Evolutionary conservation across 2,797 vertebrate species (phyloP), one percentile per base, ranked within the genome.

Genomic region (Gadopsis marmoratus): DNA sequence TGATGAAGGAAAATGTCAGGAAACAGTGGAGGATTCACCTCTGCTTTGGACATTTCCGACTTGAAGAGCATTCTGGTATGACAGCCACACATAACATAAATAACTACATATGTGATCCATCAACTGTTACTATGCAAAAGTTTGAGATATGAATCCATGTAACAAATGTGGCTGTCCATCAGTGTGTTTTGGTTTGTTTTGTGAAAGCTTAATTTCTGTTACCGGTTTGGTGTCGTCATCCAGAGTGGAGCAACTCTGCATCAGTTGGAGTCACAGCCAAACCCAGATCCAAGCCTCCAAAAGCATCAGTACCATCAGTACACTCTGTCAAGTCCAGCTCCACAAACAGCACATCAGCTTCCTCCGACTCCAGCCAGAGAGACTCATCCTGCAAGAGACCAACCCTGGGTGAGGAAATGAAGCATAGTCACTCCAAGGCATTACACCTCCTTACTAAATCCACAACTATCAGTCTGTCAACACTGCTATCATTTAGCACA

Each of bases 181-280:
- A 8, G 37, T 39, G 16, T 41, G 37, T 61, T 50, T 29, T 35
- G 35, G n/a, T 39, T 61, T 11, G n/a, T 48, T 31, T 39, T 37
- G 11, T 66, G 7, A 51, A 35, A 23, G 12, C 10, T 41, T 50
- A 1, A 55, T 67, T 63, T 55, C 1, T 0, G 2, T 33, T 47
- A 16, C 17, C 62, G 48, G 43, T 69, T 68, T 71, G 41, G 7
- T 65, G 45, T 29, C 70, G 50, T 58, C 67, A 77, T 95, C 64
- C 90, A 98, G 97, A 96, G 55, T 95, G 95, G 90, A 97, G 93
- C 79, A 93, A 93, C 73, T 95, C 93, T 1, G 93, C 86, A 60
- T 92, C 94, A 8, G 81, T 91, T 16, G 79, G 91, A 63, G 83
- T 60, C 3, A 10, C 8, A 23, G 64, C 81, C 23, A 92, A 90